Evolutionary conservation across 2,888 invertebrate genomes (phyloP), one percentile per base, ranked within the genome.

Genomic region (Philopedon plagiatum): DNA sequence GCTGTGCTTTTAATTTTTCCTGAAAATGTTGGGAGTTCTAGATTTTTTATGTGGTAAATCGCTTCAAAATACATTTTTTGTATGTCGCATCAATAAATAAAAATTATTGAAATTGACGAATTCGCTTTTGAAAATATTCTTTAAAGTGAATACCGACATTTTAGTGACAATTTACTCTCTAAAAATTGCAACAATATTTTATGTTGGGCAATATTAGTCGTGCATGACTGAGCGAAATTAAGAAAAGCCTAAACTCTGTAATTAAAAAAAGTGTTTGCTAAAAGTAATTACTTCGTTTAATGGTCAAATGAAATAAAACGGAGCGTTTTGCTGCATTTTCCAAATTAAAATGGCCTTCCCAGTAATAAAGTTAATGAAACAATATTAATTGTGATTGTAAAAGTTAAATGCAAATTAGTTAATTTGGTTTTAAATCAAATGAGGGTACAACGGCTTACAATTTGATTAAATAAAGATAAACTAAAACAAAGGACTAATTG

Each of bases 321-420:
- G 11, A 39, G 1, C 7, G 7, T 37, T 58, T 21, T 21, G 39
- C 5, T 58, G 58, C 61, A 61, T 61, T 46, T 32, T 32, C 46
- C 29, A 61, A 61, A 61, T 61, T 61, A 61, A 46, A 29, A 2
- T 23, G 29, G 37, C 58, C 39, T 46, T 32, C 21, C n/a, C 19
- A 21, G 46, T 44, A 61, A 46, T 46, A 46, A 61, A 61, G 32
- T 46, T 61, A 61, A 61, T 61, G 61, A 41, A 46, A 46, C 46
- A 46, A 29, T 32, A 61, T 61, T 61, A 61, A 61, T 61, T 61
- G 61, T 46, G 29, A 61, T 32, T 46, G 41, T 61, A 46, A 61
- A 61, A 61, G 46, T 46, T 61, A 61, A 61, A 46, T 61, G 46
- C 32, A 29, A 61, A 61, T 61, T 46, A 46, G 46, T 15, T 18